These are phyloP conservation scores for Gasterosteus nipponicus DNA, from an alignment of 2,113 vertebrate species.

Conservation along the genomic window DNA sequence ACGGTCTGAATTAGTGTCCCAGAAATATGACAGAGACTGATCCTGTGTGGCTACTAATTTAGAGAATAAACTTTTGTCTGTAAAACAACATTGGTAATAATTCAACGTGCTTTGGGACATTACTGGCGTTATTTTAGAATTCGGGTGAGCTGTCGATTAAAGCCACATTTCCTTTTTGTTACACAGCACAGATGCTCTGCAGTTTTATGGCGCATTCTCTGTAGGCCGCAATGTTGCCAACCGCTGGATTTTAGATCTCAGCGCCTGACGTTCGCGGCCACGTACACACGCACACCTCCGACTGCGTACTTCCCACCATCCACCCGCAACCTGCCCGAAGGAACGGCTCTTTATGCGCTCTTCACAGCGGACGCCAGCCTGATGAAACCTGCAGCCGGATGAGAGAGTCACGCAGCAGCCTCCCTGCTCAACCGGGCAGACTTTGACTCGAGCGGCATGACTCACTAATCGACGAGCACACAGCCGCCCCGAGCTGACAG, in stretches of 20 bases:
- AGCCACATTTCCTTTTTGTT: slow-evolving; percentile 60
- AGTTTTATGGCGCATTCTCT: slow-evolving; percentile 66
- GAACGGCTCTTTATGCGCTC: slow-evolving; percentile 20
- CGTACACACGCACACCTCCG: slow-evolving; percentile 31
- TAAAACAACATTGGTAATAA: slow-evolving; percentile 25
- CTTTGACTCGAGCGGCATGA: slow-evolving; percentile 42
- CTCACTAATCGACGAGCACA: slow-evolving; percentile 54
- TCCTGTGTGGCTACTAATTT: slow-evolving; percentile 6
- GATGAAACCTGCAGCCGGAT: slow-evolving; percentile 40
- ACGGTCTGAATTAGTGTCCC: neutral
- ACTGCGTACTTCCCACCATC: slow-evolving; percentile 55
- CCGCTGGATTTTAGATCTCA: slow-evolving; percentile 57
- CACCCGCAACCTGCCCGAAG: slow-evolving; percentile 26
- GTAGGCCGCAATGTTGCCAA: slow-evolving; percentile 61
- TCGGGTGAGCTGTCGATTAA: slow-evolving; percentile 67
- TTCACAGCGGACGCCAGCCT: slow-evolving; percentile 12
- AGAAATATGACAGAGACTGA: neutral
- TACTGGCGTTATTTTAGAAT: slow-evolving; percentile 52
- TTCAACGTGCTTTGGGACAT: slow-evolving; percentile 70
- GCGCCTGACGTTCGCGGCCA: slow-evolving; percentile 21
- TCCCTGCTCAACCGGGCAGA: slow-evolving; percentile 16
- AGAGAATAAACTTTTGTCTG: neutral
- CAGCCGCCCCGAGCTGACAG: slow-evolving; percentile 49
- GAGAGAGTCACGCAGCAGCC: slow-evolving; percentile 23
- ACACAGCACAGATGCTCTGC: slow-evolving; percentile 59